phyloP scores from a whole-genome alignment of 2,888 invertebrate genomes.

The Cantharis nigra region DNA sequence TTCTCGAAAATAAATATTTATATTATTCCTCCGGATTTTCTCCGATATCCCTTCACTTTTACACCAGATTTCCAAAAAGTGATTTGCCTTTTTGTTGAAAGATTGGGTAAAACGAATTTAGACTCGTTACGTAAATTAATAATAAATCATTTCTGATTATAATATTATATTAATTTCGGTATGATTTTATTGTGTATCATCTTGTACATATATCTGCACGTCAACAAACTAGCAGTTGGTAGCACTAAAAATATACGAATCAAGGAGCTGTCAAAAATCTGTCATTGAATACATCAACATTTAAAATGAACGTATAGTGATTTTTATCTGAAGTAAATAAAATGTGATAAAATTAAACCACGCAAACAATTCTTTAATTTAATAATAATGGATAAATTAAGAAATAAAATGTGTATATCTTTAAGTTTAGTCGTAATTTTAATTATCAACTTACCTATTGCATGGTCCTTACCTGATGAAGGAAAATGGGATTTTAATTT shows the following conservation, averaged over 20 bases:
- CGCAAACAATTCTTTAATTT: background rate
- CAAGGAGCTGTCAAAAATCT: background rate
- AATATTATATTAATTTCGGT: too few species aligned
- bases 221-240: background rate
- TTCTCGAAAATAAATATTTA: too few species aligned
- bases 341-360: background rate
- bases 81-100: too few species aligned
- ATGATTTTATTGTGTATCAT: background rate
- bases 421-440: slow-evolving; percentile 1
- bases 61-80: too few species aligned
- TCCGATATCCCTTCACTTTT: too few species aligned
- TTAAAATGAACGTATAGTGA: background rate
- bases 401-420: background rate
- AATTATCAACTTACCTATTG: background rate
- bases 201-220: background rate
- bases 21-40: too few species aligned
- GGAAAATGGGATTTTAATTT: slow-evolving; percentile 71
- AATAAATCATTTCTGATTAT: too few species aligned
- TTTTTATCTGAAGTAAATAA: background rate
- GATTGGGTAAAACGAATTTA: too few species aligned
- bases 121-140: too few species aligned
- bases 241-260: background rate
- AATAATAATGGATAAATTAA: background rate
- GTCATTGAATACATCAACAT: background rate
- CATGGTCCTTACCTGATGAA: slow-evolving; percentile 61